These are phyloP conservation scores for Acheta domesticus DNA, from an alignment of 2,888 invertebrate species.

Conservation along the genomic window DNA sequence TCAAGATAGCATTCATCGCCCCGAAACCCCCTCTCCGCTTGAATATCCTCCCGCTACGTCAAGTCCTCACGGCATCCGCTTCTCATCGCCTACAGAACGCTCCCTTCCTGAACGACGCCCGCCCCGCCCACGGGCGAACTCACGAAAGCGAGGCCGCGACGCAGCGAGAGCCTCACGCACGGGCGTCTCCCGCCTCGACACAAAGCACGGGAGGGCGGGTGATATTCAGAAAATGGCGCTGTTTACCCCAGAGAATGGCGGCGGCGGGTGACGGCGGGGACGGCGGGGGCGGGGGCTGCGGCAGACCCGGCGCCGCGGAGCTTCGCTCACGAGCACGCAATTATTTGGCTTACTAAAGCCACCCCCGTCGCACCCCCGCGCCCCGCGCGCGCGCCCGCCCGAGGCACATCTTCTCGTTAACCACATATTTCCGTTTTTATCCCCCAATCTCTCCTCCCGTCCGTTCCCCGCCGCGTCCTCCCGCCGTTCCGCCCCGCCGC, in stretches of 20 bases:
- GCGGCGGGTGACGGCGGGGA: background rate
- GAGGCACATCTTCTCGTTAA: background rate
- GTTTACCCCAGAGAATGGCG: constrained; percentile 5
- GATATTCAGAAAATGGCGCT: constrained; percentile 3
- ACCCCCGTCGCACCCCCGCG: background rate
- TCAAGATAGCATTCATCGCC: no score
- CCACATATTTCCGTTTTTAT: constrained; percentile 10
- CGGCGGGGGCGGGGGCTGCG: background rate
- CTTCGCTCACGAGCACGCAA: constrained; percentile 18
- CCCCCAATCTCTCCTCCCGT: background rate
- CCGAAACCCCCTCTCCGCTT: no score
- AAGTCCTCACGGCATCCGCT: no score
- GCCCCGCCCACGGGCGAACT: no score
- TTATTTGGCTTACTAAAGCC: constrained; percentile 2
- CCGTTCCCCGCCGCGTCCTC: constrained; percentile 25
- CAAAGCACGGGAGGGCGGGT: no score
- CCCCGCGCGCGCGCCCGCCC: background rate
- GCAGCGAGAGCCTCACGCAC: no score
- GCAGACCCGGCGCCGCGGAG: background rate
- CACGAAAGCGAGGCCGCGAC: no score
- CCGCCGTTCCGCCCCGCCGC: constrained; percentile 22
- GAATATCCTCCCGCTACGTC: no score
- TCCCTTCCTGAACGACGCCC: no score
- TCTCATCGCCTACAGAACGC: no score
- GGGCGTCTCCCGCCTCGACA: no score